A percentile compares a stretch with the other conserved stretches of the same genome.
These are phyloP conservation scores for Gymnothorax reevesii DNA, from an alignment of 2,797 vertebrate species.

Conservation along the genomic window DNA sequence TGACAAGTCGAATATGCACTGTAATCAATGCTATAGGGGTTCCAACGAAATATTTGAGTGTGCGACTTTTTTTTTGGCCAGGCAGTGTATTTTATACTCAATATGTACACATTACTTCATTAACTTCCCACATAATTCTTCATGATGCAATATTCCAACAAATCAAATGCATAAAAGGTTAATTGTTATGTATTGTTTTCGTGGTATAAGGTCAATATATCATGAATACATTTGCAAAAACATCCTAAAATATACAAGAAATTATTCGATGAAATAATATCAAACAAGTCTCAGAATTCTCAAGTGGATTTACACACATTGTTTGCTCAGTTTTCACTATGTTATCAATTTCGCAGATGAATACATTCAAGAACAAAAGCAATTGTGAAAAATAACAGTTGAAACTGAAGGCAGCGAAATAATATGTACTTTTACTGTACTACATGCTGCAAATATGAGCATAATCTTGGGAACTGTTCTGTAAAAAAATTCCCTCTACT, in stretches of 20 bases:
- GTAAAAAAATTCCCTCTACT: not conserved
- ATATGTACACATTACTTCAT: not conserved
- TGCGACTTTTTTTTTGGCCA: too few species aligned
- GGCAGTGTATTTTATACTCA: not conserved
- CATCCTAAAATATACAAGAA: too few species aligned
- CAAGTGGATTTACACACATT: not conserved
- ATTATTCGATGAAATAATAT: too few species aligned
- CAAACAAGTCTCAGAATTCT: not conserved
- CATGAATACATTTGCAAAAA: too few species aligned
- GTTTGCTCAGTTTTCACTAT: not conserved
- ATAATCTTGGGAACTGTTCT: not conserved
- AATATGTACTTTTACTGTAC: not conserved
- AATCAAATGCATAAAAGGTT: not conserved
- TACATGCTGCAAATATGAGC: not conserved
- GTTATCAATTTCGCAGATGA: not conserved
- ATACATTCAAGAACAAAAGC: not conserved
- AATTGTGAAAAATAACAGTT: not conserved
- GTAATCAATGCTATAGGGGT: too few species aligned
- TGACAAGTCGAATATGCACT: too few species aligned
- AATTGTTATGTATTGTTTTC: not conserved
- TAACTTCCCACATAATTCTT: not conserved
- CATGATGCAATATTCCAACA: not conserved
- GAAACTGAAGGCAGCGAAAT: not conserved
- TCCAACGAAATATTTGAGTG: too few species aligned
- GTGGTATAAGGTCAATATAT: not conserved